These are phyloP conservation scores for Pocillopora damicornis DNA, from an alignment of 64 coral and sea anemone genomes.

Conservation along the genomic window DNA sequence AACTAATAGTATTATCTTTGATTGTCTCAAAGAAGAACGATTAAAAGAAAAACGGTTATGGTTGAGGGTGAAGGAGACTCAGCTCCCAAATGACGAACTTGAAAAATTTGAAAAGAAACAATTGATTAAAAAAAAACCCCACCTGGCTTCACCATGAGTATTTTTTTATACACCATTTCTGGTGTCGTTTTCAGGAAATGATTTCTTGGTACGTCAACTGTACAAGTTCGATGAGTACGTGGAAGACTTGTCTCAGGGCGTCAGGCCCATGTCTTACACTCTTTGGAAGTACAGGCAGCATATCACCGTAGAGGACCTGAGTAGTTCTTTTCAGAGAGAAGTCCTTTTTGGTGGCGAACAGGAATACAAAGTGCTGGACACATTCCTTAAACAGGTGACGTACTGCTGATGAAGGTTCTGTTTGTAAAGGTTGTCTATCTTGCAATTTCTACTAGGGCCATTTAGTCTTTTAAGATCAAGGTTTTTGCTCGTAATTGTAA, in stretches of 20 bases:
- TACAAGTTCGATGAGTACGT: constrained; percentile 55
- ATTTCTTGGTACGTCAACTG: constrained; percentile 55
- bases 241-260: background rate
- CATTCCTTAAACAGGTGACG: constrained; percentile 46
- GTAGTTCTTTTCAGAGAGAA: constrained; percentile 23
- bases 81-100: no score
- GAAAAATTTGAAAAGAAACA: no score
- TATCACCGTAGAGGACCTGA: constrained; percentile 40
- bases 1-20: no score
- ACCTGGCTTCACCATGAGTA: no score
- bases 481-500: background rate
- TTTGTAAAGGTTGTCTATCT: background rate
- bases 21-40: no score
- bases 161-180: background rate
- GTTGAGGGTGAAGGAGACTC: no score
- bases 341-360: background rate
- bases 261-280: background rate
- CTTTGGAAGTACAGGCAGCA: constrained; percentile 64
- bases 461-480: background rate
- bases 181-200: background rate
- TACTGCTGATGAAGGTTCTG: background rate
- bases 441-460: background rate
- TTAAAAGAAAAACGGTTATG: no score
- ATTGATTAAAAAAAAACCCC: no score
- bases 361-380: background rate